Conservation (phyloP, 1,140 invertebrate species). For the Drosophila mauritiana region DNA sequence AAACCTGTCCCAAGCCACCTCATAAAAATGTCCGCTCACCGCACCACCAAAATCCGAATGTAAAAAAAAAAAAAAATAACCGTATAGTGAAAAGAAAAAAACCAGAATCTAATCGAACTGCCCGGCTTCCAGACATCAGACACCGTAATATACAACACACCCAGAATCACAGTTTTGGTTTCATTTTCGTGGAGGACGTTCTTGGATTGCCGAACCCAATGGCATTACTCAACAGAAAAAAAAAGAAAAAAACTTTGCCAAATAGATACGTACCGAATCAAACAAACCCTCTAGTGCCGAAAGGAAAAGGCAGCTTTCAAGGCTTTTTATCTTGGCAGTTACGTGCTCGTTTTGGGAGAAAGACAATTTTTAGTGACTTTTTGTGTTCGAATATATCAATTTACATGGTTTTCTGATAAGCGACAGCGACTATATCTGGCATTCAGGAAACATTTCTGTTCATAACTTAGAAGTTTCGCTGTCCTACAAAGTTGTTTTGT, state of each 20-base stretch:
- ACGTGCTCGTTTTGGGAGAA: conserved; percentile 8
- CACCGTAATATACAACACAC: conserved; percentile 41
- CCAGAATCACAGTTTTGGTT: conserved; percentile 29
- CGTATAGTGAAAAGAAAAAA: conserved; percentile 42
- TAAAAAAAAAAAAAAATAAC: conserved; percentile 3
- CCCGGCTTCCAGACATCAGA: conserved; percentile 33
- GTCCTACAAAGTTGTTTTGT: conserved; percentile 58
- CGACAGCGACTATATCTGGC: conserved; percentile 10
- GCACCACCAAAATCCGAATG: neutral
- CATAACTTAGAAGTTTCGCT: conserved; percentile 54
- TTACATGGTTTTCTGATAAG: conserved; percentile 69
- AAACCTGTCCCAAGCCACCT: conserved; percentile 67
- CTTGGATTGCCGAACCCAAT: conserved; percentile 7
- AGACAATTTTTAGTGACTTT: conserved; percentile 69
- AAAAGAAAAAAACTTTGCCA: conserved; percentile 7
- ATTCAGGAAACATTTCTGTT: conserved; percentile 62
- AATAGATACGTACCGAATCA: conserved; percentile 15
- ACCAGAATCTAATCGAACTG: conserved; percentile 68
- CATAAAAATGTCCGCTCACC: conserved; percentile 68
- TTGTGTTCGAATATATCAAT: conserved; percentile 72
- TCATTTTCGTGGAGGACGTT: conserved; percentile 27
- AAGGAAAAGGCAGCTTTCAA: conserved; percentile 27
- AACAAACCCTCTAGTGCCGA: neutral
- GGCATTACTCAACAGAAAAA: conserved; percentile 29
- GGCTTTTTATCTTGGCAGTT: conserved; percentile 18